These are phyloP conservation scores for Lasioglossum marginatum DNA, from an alignment of 2,888 invertebrate species.

Conservation along the genomic window DNA sequence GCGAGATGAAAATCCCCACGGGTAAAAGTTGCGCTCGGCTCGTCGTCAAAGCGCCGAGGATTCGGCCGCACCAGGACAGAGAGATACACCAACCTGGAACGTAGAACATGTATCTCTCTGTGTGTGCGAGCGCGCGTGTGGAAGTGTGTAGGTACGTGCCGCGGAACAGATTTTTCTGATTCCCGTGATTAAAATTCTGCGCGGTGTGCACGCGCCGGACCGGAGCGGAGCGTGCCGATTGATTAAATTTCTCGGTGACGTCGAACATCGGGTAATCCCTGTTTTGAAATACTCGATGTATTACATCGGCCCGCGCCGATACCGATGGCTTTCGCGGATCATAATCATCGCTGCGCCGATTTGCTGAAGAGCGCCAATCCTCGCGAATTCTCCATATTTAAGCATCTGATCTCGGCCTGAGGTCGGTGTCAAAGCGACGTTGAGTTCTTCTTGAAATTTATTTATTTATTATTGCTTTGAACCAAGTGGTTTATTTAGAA, in stretches of 20 bases:
- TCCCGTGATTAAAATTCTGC: constrained; percentile 65
- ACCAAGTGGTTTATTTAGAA: no score
- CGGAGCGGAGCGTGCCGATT: constrained; percentile 40
- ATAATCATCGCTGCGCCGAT: constrained; percentile 54
- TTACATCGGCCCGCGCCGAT: constrained; percentile 29
- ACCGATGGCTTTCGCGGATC: constrained; percentile 40
- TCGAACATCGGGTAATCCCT: constrained; percentile 64
- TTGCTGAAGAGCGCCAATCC: constrained; percentile 8
- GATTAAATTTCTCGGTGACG: constrained; percentile 66
- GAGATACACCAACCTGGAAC: background rate
- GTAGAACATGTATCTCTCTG: background rate
- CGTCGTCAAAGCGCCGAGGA: constrained; percentile 51
- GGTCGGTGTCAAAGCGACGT: background rate
- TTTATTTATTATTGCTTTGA: no score
- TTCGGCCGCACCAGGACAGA: background rate
- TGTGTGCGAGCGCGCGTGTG: background rate
- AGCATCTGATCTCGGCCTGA: background rate
- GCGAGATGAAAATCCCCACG: constrained; percentile 49
- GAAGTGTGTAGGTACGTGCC: constrained; percentile 42
- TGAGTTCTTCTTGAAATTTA: background rate
- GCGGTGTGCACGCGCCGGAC: constrained; percentile 9
- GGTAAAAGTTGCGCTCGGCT: constrained; percentile 61
- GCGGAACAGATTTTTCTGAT: constrained; percentile 62
- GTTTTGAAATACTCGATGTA: constrained; percentile 53
- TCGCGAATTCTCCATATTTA: no score